These are phyloP conservation scores for Machimus atricapillus DNA, from an alignment of 2,888 invertebrate genomes.

Conservation along the genomic window DNA sequence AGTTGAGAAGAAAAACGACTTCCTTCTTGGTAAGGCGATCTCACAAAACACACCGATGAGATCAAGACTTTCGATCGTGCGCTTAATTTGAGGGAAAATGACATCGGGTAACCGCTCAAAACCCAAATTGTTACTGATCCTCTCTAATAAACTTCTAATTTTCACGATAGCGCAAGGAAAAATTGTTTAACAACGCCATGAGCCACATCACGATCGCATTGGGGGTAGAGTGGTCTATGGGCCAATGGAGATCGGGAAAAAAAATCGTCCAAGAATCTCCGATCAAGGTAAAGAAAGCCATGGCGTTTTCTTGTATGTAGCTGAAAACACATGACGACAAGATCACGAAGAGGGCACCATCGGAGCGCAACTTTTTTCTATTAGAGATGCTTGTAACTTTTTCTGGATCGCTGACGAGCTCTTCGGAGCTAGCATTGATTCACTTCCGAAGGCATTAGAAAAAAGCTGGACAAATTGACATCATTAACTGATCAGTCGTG, in stretches of 20 bases:
- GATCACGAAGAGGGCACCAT: slow-evolving; percentile 4
- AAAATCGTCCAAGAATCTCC: not conserved
- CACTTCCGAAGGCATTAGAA: not conserved
- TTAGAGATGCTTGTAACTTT: not conserved
- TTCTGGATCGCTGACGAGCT: not conserved
- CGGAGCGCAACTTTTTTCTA: not conserved
- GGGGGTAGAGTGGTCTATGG: not conserved
- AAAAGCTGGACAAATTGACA: not conserved
- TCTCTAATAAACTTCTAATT: slow-evolving; percentile 46
- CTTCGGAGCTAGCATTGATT: not conserved
- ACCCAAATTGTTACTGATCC: slow-evolving; percentile 39
- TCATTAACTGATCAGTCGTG: not conserved
- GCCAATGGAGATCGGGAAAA: not conserved
- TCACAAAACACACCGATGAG: not conserved
- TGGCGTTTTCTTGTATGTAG: not conserved
- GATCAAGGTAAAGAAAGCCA: not conserved
- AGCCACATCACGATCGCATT: slow-evolving; percentile 10
- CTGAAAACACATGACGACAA: slow-evolving; percentile 16
- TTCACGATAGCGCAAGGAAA: slow-evolving; percentile 17
- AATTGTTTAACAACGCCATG: slow-evolving; percentile 28
- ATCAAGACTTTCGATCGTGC: slow-evolving; percentile 40
- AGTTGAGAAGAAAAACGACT: not conserved
- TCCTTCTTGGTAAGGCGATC: not conserved
- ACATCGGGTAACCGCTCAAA: slow-evolving; percentile 15
- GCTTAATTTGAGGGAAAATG: slow-evolving; percentile 44